Evolutionary conservation across 53 echinoderm and acorn worm species (phyloP), one percentile per base, ranked within the genome.

Genomic region (Mesocentrotus franciscanus): DNA sequence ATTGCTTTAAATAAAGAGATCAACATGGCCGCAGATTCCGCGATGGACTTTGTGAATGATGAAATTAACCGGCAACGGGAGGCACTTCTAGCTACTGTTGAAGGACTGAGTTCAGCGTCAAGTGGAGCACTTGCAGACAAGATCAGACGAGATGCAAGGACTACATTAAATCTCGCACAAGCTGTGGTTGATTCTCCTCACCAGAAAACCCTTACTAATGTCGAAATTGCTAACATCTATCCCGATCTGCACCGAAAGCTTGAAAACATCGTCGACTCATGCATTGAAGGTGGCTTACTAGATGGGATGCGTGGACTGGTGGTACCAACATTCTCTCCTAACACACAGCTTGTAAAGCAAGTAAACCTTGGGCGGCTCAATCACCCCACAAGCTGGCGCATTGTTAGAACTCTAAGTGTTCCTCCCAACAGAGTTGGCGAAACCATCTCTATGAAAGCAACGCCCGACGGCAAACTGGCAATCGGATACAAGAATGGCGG

Each of bases 401-500:
- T 93, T 7, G 60, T 24, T 16, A 78, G 61, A 60, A 93, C 93
- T 17, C 16, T 93, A 8, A 61, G 30, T 27, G 1, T 93, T 6
- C 93, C 93, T 27, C 33, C 59, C 6, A 93, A 81, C 56, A 93
- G 93, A 81, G n/a, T 81, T 3, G 93, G 81, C 10, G 93, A 93
- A 33, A 60, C 78, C 18, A 76, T 56, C 15, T 24, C 58, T 7
- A 60, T 93, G 34, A 93, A 26, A 29, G 83, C 84, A 56, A 56
- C 57, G 15, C 16, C 93, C 36, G 61, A 93, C 32, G 93, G 93
- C n/a, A 93, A 81, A 81, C 61, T 93, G 8, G 93, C 57, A 15
- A 83, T 93, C 3, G 93, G 93, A 32, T 93, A 93, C 83, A 93
- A 61, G 83, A 93, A 93, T 59, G 93, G 93, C 32, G 93, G 93